Base-by-base conservation (phyloP, 2,797 vertebrate species). In the Oreortyx pictus region DNA sequence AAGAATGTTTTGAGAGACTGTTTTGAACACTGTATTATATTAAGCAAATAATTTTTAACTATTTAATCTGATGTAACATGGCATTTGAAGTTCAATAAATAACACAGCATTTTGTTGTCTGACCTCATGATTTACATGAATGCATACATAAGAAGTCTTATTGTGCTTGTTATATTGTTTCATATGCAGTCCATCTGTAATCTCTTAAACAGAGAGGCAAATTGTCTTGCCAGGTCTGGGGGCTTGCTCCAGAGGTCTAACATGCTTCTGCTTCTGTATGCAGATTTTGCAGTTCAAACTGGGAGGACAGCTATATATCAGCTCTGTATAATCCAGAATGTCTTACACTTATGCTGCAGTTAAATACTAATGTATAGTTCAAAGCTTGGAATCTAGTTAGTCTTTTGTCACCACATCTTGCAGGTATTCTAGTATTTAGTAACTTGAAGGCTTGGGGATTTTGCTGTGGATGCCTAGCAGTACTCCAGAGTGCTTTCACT, bases 61-160 rank as follows among this genome's bases (percentile, higher is more conserved):
- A 95, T 94, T 97, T 96, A 89, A 82, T 93, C 92, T 88, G 70
- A 57, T 78, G 57, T 94, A 75, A 87, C 14, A n/a, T 96, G 91
- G 39, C 77, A 76, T 90, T 88, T 82, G 81, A 96, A 82, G 62
- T 95, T 96, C 89, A 96, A 91, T 94, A 96, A 96, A 86, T 31
- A 89, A 74, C 22, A 9, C 57, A 93, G 68, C 72, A 70, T 17
- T 70, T 29, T 39, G 11, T 73, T 95, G 82, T 94, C 70, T 67
- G 61, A 77, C 61, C 17, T 89, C 1, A 1, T 88, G 47, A 13
- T 86, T 70, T 91, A 24, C 73, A 31, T 61, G 83, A 43, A 6
- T 4, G 2, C 24, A 4, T 67, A 13, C 52, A 35, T 77, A 35
- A 72, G 67, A 46, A 49, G 75, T 47, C 72, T 87, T 81, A 68